Evolutionary conservation across 2,888 invertebrate species (phyloP), one percentile per base, ranked within the genome.

Genomic region (Melinaea marsaeus): DNA sequence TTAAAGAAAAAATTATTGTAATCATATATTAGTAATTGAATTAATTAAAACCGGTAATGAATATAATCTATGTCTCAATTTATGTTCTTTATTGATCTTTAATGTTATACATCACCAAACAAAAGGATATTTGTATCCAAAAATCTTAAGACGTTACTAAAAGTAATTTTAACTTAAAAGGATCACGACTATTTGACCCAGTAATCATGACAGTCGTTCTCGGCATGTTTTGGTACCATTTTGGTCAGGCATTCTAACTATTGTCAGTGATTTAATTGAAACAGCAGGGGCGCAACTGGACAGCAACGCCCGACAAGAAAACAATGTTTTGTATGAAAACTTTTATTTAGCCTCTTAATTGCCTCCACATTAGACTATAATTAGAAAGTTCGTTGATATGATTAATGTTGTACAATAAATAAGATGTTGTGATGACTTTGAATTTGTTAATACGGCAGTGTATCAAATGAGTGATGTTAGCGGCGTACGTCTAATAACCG

Each of bases 211-310:
- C 66, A 72, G 69, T 75, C 72, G 71, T 80, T 72, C 64, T 68
- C 79, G 78, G 80, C 80, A 79, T 80, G 87, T 82, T 89, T 87
- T 86, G 85, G 84, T 86, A 85, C 80, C 79, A 73, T 82, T 80
- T 81, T 81, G 81, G 79, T 78, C 83, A 80, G 83, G 83, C 80
- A 88, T 89, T 85, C 80, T 75, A 85, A 86, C 86, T 86, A 90
- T 88, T 90, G 90, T 89, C 86, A 86, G 89, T 85, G 85, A 83
- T 87, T 87, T 90, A 90, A 90, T 90, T 89, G 90, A 90, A 90
- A 90, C 90, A 90, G 90, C 90, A 76, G 90, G 90, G 81, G 86
- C 75, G 82, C 69, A 74, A 72, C 71, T 76, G 69, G 75, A 77
- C 80, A 74, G 72, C 72, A 77, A 80, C 80, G 77, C 77, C 64